Evolutionary conservation across 2,888 invertebrate genomes (phyloP), one percentile per base, ranked within the genome.

Genomic region (Amphipoea oculea): DNA sequence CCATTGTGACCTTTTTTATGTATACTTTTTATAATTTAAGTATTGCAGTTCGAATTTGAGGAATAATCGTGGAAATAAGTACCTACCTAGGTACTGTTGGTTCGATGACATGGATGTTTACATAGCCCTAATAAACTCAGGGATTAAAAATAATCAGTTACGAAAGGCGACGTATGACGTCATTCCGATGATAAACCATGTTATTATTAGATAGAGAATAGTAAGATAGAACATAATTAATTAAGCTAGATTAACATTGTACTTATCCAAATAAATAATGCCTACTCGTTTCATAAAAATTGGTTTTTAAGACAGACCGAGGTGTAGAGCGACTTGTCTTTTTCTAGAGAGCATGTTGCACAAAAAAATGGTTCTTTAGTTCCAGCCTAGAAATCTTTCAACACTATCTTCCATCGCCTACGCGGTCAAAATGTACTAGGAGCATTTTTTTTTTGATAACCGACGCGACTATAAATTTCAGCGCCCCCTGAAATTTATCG

Each of bases 151-250:
- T 71, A 60, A 60, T 57, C 67, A 65, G 11, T 17, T 20, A 29
- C 20, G 65, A 82, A 73, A 76, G 40, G 67, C 73, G 29, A 29
- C 54, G 17, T 57, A 11, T 75, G 83, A 83, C 80, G 80, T 83
- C 76, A 76, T 70, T 29, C 29, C 29, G 29, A 29, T 29, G 29
- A 29, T 29, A 29, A 29, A 29, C 29, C 29, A 29, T 29, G 29
- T 29, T 29, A 29, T 29, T 29, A 36, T 36, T 36, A 74, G 76
- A 81, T 77, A 81, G 12, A 67, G 40, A 67, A 14, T 29, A 42
- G 36, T 51, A 14, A 68, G 66, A 72, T 77, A 78, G 2, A 54
- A 45, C 54, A 66, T 65, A 79, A 79, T 79, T 79, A 79, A 73
- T 57, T 79, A 66, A 42, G 36, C 42, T 68, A 40, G 68, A 80